phyloP scores from a whole-genome alignment of 30 jellyfish, hydroid and myxozoan species.

The Sanderia malayensis region DNA sequence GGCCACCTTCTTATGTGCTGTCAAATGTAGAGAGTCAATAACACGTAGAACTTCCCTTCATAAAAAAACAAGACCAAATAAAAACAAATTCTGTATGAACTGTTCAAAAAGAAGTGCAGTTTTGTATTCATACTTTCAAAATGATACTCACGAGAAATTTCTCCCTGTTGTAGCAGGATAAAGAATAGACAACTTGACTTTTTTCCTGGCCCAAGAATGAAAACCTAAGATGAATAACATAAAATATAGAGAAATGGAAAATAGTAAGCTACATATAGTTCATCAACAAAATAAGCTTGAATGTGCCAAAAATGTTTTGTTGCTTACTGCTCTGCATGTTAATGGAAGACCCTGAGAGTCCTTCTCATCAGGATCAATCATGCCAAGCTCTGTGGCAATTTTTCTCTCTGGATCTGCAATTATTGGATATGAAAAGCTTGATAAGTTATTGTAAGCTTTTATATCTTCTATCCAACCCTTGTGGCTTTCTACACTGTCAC shows the following conservation, averaged over 20 bases:
- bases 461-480: conserved; percentile 94
- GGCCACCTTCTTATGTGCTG: conserved; percentile 94
- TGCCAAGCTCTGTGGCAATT: conserved; percentile 80
- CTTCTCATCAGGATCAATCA: conserved; percentile 95
- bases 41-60: conserved; percentile 87
- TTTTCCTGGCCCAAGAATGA: conserved; percentile 87
- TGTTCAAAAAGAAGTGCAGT: neutral
- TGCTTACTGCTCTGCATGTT: conserved; percentile 91
- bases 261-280: too few relatives aligned
- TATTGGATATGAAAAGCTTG: conserved; percentile 75
- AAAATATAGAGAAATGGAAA: too few relatives aligned
- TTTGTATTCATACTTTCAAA: neutral
- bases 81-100: too few relatives aligned
- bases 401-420: conserved; percentile 94
- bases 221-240: conserved; percentile 54
- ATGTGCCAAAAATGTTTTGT: too few relatives aligned
- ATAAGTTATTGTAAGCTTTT: conserved; percentile 65
- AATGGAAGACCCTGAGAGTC: conserved; percentile 84
- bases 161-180: conserved; percentile 99
- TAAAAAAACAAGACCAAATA: neutral
- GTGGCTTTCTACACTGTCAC: conserved; percentile 93
- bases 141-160: conserved; percentile 68
- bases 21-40: conserved; percentile 91
- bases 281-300: too few relatives aligned
- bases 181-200: conserved; percentile 79